Evolutionary conservation across 2,888 invertebrate genomes (phyloP).

Genomic region (Eledona agricola): DNA sequence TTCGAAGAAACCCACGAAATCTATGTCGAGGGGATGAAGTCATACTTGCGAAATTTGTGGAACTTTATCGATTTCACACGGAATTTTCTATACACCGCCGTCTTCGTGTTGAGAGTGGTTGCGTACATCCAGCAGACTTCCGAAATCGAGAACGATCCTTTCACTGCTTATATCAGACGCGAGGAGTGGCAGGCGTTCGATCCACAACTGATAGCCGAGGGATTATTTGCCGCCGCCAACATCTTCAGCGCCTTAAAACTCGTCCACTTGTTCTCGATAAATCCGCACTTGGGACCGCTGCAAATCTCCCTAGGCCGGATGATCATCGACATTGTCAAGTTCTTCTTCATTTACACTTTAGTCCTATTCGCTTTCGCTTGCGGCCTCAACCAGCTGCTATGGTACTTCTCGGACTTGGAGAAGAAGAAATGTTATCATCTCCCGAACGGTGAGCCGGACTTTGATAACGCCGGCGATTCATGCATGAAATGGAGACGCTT

Average conservation of each 20-base stretch:
- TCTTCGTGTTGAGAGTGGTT: conserved; percentile 72
- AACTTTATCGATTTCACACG: conserved; percentile 95
- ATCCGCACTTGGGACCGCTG: conserved; percentile 91
- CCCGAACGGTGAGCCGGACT: conserved; percentile 79
- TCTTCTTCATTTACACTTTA: conserved; percentile 93
- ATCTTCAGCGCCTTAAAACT: conserved; percentile 93
- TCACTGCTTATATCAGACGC: conserved; percentile 78
- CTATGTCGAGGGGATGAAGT: conserved; percentile 84
- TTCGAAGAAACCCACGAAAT: conserved; percentile 94
- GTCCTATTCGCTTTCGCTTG: conserved; percentile 96
- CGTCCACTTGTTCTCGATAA: conserved; percentile 96
- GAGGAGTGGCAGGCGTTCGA: conserved; percentile 93
- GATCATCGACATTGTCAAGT: conserved; percentile 95
- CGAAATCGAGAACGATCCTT: conserved; percentile 74
- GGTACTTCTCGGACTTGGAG: conserved; percentile 93
- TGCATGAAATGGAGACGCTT: conserved; percentile 89
- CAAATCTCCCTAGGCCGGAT: conserved; percentile 94
- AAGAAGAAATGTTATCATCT: conserved; percentile 85
- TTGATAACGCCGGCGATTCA: conserved; percentile 83
- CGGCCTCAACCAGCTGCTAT: conserved; percentile 90
- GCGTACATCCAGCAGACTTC: conserved; percentile 79
- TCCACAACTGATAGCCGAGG: conserved; percentile 92
- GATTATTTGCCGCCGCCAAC: conserved; percentile 94
- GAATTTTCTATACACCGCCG: conserved; percentile 84
- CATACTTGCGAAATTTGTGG: conserved; percentile 93